These are phyloP conservation scores for Rhogogaster chlorosoma DNA, from an alignment of 2,888 invertebrate species.

Conservation along the genomic window DNA sequence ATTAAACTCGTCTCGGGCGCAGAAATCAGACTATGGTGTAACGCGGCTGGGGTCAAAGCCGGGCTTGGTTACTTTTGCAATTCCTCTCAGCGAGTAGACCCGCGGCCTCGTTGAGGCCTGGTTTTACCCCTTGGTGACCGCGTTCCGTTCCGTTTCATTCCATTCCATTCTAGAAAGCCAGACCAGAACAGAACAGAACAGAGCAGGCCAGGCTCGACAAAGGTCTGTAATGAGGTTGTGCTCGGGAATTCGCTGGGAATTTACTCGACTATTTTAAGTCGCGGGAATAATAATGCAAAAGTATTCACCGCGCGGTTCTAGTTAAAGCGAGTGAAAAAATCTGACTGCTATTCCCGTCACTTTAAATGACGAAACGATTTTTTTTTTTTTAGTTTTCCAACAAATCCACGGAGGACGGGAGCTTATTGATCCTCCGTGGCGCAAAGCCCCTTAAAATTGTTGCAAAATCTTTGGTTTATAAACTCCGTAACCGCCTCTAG, in stretches of 20 bases:
- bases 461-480: background rate
- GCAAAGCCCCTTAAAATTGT: constrained; percentile 2
- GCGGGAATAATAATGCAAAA: constrained; percentile 9
- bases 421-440: background rate
- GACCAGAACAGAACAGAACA: background rate
- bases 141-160: constrained; percentile 39
- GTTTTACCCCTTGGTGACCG: constrained; percentile 34
- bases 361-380: background rate
- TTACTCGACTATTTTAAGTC: constrained; percentile 21
- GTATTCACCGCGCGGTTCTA: background rate
- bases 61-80: constrained; percentile 6
- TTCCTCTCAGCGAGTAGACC: background rate
- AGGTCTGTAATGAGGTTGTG: constrained; percentile 42
- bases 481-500: background rate
- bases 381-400: too few species aligned
- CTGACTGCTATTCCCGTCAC: background rate
- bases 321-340: background rate
- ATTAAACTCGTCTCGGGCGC: background rate
- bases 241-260: constrained; percentile 38
- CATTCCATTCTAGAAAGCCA: constrained; percentile 24
- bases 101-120: constrained; percentile 17
- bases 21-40: constrained; percentile 3
- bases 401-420: background rate
- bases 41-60: constrained; percentile 11
- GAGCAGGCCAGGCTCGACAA: constrained; percentile 20